Evolutionary conservation across 2,113 vertebrate species (phyloP), one percentile per base, ranked within the genome.

Genomic region (Thalassarche chlororhynchos): DNA sequence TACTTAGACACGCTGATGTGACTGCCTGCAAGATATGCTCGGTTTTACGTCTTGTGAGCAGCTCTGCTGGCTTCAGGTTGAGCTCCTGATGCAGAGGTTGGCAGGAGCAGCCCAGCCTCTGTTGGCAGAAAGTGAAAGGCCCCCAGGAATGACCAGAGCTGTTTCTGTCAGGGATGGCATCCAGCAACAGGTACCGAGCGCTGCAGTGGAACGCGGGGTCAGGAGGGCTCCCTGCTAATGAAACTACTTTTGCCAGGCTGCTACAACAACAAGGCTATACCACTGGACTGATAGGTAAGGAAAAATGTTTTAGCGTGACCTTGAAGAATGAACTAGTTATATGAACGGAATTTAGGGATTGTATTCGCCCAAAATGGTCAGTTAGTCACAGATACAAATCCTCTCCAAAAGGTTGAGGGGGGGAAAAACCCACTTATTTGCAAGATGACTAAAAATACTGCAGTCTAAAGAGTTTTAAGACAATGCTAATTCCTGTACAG

Each of bases 201-300:
- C 89, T 98, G 8, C 69, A 87, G 25, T 98, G 97, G 96, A 98
- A 89, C 2, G 94, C 82, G 0, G 90, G 90, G 4, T 98, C 97
- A 1, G 98, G 98, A 64, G 98, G 98, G 4, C 97, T 98, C 54
- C 98, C 98, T 8, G 14, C 29, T n/a, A 98, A 98, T 9, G 98
- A 98, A 78, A 98, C 95, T 1, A 98, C 98, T 0, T 98, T 98
- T 75, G 97, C 98, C 3, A 96, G 78, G 49, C 51, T 98, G 69
- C 85, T 98, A 12, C 89, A 95, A 40, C 86, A 96, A n/a, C 94
- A 89, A 17, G 98, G 96, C 8, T 98, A 98, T 28, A n/a, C 84
- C 2, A 98, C 98, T 2, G 98, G 97, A 26, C 81, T 98, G 49
- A 87, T 98, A 87, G 97, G 98, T 98, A 71, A 36, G 94, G 24